Conservation (phyloP, 2,888 invertebrate species). For the Mythimna loreyi region DNA sequence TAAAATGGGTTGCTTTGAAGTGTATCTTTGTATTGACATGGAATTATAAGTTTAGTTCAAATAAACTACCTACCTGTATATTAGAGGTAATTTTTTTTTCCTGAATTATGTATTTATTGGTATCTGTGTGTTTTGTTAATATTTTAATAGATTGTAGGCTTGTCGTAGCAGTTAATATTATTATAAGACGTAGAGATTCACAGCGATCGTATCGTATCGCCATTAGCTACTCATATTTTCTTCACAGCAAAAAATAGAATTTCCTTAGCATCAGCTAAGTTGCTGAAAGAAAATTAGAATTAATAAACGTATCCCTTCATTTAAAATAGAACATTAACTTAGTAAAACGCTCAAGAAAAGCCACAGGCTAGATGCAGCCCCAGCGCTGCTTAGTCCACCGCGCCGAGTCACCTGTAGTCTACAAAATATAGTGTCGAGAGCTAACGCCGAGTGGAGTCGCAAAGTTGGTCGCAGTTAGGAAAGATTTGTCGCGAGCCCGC, state of each 20-base stretch:
- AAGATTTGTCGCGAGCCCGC: constrained; percentile 89
- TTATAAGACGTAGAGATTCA: background rate
- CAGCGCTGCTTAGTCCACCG: constrained; percentile 49
- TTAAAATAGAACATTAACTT: background rate
- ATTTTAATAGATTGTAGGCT: constrained; percentile 8
- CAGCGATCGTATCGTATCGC: background rate
- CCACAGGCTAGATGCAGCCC: constrained; percentile 9
- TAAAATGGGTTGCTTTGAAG: too few relatives aligned
- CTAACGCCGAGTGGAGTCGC: constrained; percentile 81
- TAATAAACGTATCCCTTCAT: background rate
- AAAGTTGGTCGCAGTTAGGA: constrained; percentile 89
- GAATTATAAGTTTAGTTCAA: too few relatives aligned
- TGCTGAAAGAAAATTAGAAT: background rate
- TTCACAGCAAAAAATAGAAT: too few relatives aligned
- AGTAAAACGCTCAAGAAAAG: background rate
- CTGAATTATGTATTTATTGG: too few relatives aligned
- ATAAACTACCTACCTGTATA: too few relatives aligned
- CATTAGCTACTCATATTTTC: background rate
- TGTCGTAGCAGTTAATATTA: background rate
- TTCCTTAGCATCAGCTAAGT: too few relatives aligned
- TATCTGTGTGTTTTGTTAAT: too few relatives aligned
- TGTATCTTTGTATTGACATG: too few relatives aligned
- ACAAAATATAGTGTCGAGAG: constrained; percentile 77
- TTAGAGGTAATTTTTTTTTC: too few relatives aligned
- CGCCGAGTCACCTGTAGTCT: constrained; percentile 76